Base-by-base conservation (phyloP, 2,888 invertebrate species). In the Eupelmus urozonus region DNA sequence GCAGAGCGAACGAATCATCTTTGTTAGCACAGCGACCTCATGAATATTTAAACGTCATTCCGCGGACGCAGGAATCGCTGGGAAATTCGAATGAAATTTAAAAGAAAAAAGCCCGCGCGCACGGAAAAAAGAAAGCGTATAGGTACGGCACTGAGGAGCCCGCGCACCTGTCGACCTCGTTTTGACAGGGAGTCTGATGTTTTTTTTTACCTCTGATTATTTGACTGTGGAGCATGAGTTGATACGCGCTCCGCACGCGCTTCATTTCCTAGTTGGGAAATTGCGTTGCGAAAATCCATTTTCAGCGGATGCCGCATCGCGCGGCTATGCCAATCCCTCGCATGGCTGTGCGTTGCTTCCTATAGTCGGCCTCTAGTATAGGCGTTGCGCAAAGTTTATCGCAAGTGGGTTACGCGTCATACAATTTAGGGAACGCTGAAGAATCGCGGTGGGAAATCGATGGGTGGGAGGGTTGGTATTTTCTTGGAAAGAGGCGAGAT, bases 221-320 rank as follows among this genome's bases (percentile, higher is more conserved):
- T 77, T 53, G 66, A 72, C 66, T 45, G 2, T 13, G 16, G 45
- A 45, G 4, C 2, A 9, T 2, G 13, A 45, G n/a, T n/a, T n/a
- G 4, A 83, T 71, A 81, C 62, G 69, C 49, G 34, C 53, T 27
- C 5, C 79, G 11, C 78, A 78, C 81, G 83, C 83, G 83, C 82
- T 85, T 85, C 84, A 84, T 85, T 85, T 85, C 83, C 84, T 83
- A 82, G 79, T 76, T 82, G 83, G 84, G 82, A 84, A 85, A 85
- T 85, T 85, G 82, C 81, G 78, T 82, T 81, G 81, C 82, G 83
- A 84, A 84, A 85, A 85, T 84, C 83, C 81, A 85, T 85, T 85
- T 85, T 84, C 85, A 81, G 34, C 16, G 63, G 57, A 76, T 63
- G 71, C 73, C 29, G 25, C 18, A 9, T 34, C n/a, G 25, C 49